Evolutionary conservation across 1,140 invertebrate genomes (phyloP).

Genomic region (Anoplophora glabripennis): DNA sequence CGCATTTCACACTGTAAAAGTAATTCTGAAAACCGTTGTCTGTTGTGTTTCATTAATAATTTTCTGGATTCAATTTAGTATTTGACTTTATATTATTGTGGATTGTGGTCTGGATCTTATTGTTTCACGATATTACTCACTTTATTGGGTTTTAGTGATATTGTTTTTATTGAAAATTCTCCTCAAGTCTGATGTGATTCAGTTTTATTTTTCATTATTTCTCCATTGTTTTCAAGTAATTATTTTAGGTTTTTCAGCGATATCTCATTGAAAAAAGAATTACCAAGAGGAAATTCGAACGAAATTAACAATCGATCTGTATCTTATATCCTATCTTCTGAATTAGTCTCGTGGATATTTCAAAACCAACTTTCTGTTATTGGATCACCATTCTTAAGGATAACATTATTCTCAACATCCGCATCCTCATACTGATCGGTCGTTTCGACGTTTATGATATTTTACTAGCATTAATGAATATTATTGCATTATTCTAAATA

Average conservation of each 20-base stretch:
- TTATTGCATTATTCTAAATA: too few species aligned
- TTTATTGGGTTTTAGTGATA: constrained; percentile 43
- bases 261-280: constrained; percentile 3
- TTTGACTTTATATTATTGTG: constrained; percentile 44
- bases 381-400: too few species aligned
- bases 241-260: constrained; percentile 37
- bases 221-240: constrained; percentile 42
- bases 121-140: constrained; percentile 40
- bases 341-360: too few species aligned
- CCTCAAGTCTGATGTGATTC: constrained; percentile 28
- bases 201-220: constrained; percentile 38
- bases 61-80: constrained; percentile 43
- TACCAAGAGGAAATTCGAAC: background rate
- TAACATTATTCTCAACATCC: too few species aligned
- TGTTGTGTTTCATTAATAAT: constrained; percentile 45
- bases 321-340: too few species aligned
- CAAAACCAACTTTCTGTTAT: too few species aligned
- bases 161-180: constrained; percentile 41
- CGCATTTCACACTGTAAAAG: constrained; percentile 11
- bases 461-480: too few species aligned
- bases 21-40: constrained; percentile 35
- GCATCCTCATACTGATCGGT: too few species aligned
- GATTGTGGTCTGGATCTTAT: constrained; percentile 36
- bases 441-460: too few species aligned
- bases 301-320: background rate